Conservation (phyloP, 2,797 vertebrate species). For the Pitangus sulphuratus region DNA sequence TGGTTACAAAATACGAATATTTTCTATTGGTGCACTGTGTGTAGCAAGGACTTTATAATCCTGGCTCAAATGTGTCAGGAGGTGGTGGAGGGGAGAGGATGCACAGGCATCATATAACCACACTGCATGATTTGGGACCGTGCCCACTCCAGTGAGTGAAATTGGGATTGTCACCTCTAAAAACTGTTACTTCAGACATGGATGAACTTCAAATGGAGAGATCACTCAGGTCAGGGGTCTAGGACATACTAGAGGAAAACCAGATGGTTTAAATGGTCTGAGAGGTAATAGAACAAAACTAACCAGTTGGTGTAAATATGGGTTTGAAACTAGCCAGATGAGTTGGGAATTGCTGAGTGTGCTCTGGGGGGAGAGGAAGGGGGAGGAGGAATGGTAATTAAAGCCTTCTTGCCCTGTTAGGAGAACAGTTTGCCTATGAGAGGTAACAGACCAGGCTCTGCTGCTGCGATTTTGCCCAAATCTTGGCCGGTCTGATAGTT, state of each 20-base stretch:
- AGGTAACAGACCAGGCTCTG: not conserved
- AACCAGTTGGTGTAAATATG: conserved; percentile 29
- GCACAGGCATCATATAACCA: not conserved
- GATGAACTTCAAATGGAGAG: not conserved
- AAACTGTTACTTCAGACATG: conserved; percentile 40
- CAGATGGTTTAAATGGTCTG: conserved; percentile 54
- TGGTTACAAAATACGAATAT: not conserved
- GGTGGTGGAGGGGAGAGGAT: not conserved
- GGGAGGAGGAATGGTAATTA: not conserved
- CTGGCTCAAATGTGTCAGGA: not conserved
- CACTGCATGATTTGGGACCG: not conserved
- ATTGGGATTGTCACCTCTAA: conserved; percentile 53
- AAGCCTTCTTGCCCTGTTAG: not conserved
- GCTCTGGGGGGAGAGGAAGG: not conserved
- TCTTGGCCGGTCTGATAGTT: not conserved
- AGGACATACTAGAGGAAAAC: conserved; percentile 34
- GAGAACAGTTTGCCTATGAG: not conserved
- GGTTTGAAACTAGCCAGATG: conserved; percentile 61
- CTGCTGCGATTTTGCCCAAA: rapidly evolving
- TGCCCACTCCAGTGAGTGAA: not conserved
- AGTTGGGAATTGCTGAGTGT: conserved; percentile 16
- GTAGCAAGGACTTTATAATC: not conserved
- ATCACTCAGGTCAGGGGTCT: conserved; percentile 25
- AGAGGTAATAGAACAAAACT: conserved; percentile 19
- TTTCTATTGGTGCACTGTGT: not conserved